These are phyloP conservation scores for Aphaenogaster rudis DNA, from an alignment of 1,140 invertebrate species.

Conservation along the genomic window DNA sequence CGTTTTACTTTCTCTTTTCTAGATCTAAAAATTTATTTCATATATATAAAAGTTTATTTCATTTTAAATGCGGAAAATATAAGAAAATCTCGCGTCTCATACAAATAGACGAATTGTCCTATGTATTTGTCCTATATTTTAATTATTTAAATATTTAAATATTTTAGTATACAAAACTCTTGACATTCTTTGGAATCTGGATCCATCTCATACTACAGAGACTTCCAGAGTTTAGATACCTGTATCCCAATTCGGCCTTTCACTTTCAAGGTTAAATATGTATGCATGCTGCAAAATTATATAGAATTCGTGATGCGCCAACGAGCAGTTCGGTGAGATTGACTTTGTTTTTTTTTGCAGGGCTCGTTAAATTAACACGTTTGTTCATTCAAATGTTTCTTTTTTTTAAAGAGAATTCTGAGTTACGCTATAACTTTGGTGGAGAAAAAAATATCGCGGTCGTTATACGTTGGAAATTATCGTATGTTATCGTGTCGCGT, in stretches of 20 bases:
- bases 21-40: background rate
- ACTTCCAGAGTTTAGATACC: background rate
- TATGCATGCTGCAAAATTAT: constrained; percentile 36
- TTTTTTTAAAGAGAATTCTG: constrained; percentile 6
- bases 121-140: background rate
- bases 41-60: background rate
- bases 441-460: constrained; percentile 42
- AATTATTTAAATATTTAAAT: background rate
- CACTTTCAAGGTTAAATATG: constrained; percentile 47
- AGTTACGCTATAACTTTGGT: constrained; percentile 18
- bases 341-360: constrained; percentile 17
- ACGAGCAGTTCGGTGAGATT: constrained; percentile 31
- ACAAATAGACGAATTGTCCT: background rate
- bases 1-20: background rate
- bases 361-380: constrained; percentile 50
- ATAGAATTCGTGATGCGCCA: constrained; percentile 39
- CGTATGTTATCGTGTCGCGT: constrained; percentile 47
- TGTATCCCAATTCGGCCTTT: constrained; percentile 3
- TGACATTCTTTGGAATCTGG: background rate
- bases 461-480: constrained; percentile 53
- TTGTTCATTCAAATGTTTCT: background rate
- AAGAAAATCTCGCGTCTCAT: background rate
- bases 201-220: background rate
- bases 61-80: background rate
- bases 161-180: background rate